phyloP scores from a whole-genome alignment of 2,888 invertebrate genomes.

The Leptinotarsa peninsularis region DNA sequence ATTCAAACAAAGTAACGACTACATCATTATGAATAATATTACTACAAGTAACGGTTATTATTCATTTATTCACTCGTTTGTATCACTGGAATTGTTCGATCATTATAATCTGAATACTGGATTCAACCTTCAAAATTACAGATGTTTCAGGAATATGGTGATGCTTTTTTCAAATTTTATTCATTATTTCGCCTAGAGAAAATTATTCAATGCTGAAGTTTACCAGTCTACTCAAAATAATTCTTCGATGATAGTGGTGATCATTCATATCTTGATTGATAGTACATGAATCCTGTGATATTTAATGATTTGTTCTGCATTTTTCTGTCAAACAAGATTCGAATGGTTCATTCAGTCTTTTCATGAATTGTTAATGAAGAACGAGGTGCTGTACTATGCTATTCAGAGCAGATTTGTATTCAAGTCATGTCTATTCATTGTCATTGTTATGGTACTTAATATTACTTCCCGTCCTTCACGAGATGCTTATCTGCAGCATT shows the following conservation, averaged over 20 bases:
- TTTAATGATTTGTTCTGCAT: neutral
- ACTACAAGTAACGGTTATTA: conserved; percentile 17
- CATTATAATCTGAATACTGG: conserved; percentile 23
- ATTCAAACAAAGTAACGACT: conserved; percentile 4
- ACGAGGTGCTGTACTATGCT: too few species aligned
- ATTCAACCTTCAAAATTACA: conserved; percentile 40
- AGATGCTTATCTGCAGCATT: conserved; percentile 29
- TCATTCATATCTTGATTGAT: too few species aligned
- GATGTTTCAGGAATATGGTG: conserved; percentile 40
- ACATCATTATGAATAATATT: neutral
- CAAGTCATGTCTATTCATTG: conserved; percentile 1
- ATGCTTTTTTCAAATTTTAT: conserved; percentile 16
- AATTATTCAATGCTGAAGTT: too few species aligned
- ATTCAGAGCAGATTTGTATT: conserved; percentile 7
- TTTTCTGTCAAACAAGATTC: neutral
- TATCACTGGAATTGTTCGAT: conserved; percentile 15
- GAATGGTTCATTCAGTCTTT: too few species aligned
- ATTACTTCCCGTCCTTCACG: conserved; percentile 30
- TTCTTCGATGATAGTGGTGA: too few species aligned
- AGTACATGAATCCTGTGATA: too few species aligned
- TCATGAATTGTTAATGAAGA: too few species aligned
- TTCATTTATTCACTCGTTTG: conserved; percentile 17
- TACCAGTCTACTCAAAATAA: too few species aligned
- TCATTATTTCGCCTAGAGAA: too few species aligned
- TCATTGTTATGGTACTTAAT: conserved; percentile 30